Evolutionary conservation across 2,888 invertebrate genomes (phyloP).

Genomic region (Abrostola tripartita): DNA sequence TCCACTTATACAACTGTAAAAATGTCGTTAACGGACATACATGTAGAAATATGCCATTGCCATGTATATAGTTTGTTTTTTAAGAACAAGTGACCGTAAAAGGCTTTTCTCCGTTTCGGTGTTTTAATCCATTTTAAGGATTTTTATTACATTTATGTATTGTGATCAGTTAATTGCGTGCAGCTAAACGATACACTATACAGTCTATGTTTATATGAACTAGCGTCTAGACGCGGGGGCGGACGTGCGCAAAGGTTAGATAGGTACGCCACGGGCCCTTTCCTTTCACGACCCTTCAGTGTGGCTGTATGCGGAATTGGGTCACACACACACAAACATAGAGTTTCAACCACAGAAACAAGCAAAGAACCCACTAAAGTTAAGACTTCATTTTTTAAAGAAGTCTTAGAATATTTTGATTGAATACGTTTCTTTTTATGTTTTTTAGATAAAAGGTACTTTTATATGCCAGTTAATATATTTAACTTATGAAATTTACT

Average conservation of each 20-base stretch:
- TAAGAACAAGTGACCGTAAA: neutral
- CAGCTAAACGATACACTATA: constrained; percentile 45
- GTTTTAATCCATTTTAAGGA: neutral
- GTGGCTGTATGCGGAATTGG: constrained; percentile 59
- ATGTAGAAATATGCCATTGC: too few species aligned
- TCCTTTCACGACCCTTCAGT: constrained; percentile 62
- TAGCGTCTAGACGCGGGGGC: constrained; percentile 79
- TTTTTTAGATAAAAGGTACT: neutral
- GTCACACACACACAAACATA: constrained; percentile 57
- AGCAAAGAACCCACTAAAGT: constrained; percentile 9
- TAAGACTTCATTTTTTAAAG: constrained; percentile 4
- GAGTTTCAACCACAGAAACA: constrained; percentile 27
- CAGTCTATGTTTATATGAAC: constrained; percentile 53
- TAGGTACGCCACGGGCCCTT: constrained; percentile 55
- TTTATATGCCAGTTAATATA: neutral
- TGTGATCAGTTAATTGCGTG: constrained; percentile 53
- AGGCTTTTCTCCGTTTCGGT: neutral
- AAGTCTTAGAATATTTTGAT: neutral
- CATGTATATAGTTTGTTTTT: too few species aligned
- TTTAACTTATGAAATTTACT: neutral
- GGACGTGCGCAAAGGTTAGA: constrained; percentile 69
- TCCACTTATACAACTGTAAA: too few species aligned
- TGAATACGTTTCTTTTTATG: constrained; percentile 1
- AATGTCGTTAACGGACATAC: too few species aligned
- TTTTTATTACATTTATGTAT: constrained; percentile 22